These are phyloP conservation scores for Endotricha flammealis DNA, from an alignment of 2,888 invertebrate genomes.

Conservation along the genomic window DNA sequence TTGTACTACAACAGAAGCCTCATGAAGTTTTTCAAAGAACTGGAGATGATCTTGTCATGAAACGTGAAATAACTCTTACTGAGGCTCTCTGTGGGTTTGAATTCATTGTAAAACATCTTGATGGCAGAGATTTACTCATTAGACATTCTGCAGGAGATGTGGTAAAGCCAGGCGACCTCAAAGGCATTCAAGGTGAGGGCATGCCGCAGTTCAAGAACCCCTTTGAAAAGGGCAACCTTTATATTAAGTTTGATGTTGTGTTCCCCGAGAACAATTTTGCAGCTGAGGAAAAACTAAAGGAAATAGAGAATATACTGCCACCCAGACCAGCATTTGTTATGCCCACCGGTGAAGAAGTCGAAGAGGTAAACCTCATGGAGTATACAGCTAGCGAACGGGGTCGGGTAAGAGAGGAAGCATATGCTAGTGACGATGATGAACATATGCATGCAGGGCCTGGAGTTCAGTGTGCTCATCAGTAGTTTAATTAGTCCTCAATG, in stretches of 20 bases:
- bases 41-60: constrained; percentile 85
- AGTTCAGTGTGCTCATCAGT: constrained; percentile 91
- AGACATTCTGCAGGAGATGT: constrained; percentile 88
- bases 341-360: constrained; percentile 89
- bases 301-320: constrained; percentile 86
- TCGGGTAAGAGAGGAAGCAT: constrained; percentile 81
- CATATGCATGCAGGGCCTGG: constrained; percentile 78
- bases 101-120: constrained; percentile 91
- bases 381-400: constrained; percentile 81
- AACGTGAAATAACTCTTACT: constrained; percentile 86
- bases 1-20: constrained; percentile 88
- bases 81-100: constrained; percentile 95
- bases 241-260: constrained; percentile 89
- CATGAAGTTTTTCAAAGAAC: constrained; percentile 89
- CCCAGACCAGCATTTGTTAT: constrained; percentile 82
- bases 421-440: constrained; percentile 82
- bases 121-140: constrained; percentile 90
- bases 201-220: constrained; percentile 93
- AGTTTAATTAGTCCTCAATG: constrained; percentile 61
- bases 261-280: constrained; percentile 92
- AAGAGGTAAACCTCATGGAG: constrained; percentile 90
- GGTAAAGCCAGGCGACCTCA: constrained; percentile 88
- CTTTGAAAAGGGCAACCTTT: constrained; percentile 91
- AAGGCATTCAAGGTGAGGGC: constrained; percentile 89
- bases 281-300: constrained; percentile 80